Evolutionary conservation across 2,888 invertebrate genomes (phyloP).

Genomic region (Cerceris rybyensis): DNA sequence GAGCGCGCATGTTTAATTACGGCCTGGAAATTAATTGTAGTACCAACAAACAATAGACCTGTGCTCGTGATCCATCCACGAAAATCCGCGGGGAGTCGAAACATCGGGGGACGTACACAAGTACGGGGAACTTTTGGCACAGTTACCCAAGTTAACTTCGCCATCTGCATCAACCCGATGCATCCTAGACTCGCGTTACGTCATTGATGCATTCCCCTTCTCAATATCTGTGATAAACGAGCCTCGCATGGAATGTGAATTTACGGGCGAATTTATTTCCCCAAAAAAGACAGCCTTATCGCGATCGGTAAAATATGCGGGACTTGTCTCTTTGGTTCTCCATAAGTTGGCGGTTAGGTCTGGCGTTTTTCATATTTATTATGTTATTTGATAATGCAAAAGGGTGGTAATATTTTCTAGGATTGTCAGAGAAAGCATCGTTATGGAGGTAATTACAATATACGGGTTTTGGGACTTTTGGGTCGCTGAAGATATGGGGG

Average conservation of each 20-base stretch:
- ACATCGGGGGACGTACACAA: not conserved
- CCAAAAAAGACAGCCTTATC: not conserved
- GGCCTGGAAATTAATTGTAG: constrained; percentile 43
- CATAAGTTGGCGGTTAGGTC: too few species aligned
- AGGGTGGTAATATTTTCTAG: too few species aligned
- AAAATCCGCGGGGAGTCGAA: constrained; percentile 25
- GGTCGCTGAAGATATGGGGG: too few species aligned
- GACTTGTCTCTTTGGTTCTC: too few species aligned
- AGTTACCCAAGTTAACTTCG: constrained; percentile 11
- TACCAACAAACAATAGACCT: constrained; percentile 39
- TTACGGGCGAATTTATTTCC: not conserved
- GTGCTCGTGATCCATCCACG: constrained; percentile 62
- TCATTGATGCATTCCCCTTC: constrained; percentile 3
- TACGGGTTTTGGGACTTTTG: too few species aligned
- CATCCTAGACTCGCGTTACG: not conserved
- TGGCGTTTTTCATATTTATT: too few species aligned
- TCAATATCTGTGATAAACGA: constrained; percentile 19
- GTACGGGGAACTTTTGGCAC: constrained; percentile 13
- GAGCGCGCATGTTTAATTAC: constrained; percentile 22
- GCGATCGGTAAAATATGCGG: not conserved
- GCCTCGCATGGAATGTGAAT: not conserved
- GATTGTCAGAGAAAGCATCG: too few species aligned
- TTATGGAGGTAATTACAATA: too few species aligned
- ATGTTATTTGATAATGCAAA: too few species aligned
- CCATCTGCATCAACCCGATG: not conserved